These are phyloP conservation scores for Octomys mimax DNA, from an alignment of 2,797 vertebrate genomes.

Conservation along the genomic window DNA sequence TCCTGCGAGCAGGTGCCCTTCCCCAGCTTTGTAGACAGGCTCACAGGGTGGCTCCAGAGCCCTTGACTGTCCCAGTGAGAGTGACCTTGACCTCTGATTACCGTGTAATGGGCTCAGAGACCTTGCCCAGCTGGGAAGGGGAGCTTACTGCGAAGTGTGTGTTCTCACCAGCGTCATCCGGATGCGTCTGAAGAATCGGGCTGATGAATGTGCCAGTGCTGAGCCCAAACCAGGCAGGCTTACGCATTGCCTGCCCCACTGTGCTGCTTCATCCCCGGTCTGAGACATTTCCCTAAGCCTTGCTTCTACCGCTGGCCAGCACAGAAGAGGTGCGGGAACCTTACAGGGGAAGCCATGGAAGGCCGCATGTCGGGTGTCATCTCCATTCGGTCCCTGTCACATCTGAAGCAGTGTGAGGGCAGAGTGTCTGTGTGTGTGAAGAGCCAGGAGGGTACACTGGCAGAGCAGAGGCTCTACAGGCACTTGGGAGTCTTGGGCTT, in stretches of 20 bases:
- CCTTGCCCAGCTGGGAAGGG: not conserved
- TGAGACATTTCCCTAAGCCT: conserved; percentile 69
- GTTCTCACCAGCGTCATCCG: conserved; percentile 46
- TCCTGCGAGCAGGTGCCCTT: not conserved
- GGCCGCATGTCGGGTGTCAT: not conserved
- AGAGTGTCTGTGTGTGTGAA: not conserved
- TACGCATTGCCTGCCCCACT: conserved; percentile 60
- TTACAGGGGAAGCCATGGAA: not conserved
- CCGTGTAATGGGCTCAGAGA: not conserved
- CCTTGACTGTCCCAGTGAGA: not conserved
- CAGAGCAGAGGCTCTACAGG: not conserved
- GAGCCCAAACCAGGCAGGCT: conserved; percentile 39
- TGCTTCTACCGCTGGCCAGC: not conserved
- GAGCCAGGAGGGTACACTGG: not conserved
- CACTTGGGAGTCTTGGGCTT: not conserved
- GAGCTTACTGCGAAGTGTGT: not conserved
- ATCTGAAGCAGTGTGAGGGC: not conserved
- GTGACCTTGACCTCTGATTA: conserved; percentile 11
- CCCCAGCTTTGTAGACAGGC: not conserved
- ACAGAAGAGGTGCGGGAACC: not conserved
- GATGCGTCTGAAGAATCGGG: conserved; percentile 29
- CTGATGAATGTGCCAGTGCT: not conserved
- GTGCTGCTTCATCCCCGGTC: conserved; percentile 32
- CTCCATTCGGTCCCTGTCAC: not conserved
- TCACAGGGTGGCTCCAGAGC: not conserved